Percentiles rank a stretch among this genome's conserved stretches.
phyloP scores from a whole-genome alignment of 2,797 vertebrate genomes.

The Paramormyrops hopkinsi region DNA sequence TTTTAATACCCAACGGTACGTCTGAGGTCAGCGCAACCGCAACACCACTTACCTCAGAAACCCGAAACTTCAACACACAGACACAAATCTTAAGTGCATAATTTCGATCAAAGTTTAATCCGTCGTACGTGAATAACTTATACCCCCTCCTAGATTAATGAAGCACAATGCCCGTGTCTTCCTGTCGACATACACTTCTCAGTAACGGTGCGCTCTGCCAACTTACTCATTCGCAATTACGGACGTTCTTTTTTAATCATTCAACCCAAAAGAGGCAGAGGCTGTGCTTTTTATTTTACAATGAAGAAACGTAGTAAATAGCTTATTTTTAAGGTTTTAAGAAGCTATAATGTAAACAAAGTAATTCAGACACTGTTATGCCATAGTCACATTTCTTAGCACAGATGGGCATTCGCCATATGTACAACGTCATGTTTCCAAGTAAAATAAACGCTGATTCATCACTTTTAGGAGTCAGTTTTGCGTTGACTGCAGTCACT shows the following conservation, averaged over 20 bases:
- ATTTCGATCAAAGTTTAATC: background rate
- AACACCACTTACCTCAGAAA: background rate
- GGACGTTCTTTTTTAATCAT: constrained; percentile 62
- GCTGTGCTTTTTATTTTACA: constrained; percentile 55
- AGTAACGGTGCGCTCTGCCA: constrained; percentile 48
- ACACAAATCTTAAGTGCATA: constrained; percentile 8
- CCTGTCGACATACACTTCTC: constrained; percentile 40
- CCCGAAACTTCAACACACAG: background rate
- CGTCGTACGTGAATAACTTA: background rate
- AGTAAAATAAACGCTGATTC: background rate
- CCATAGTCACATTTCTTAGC: background rate
- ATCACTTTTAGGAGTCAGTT: background rate
- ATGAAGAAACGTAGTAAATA: constrained; percentile 23
- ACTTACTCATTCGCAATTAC: constrained; percentile 46
- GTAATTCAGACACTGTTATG: constrained; percentile 5
- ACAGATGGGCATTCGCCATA: background rate
- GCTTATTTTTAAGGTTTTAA: background rate
- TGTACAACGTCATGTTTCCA: background rate
- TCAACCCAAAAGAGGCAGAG: constrained; percentile 52
- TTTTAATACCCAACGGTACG: background rate
- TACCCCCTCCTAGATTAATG: constrained; percentile 23
- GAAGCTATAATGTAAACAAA: background rate
- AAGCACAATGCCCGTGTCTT: constrained; percentile 26
- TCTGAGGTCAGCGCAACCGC: background rate
- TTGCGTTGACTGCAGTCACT: background rate